A percentile compares a stretch with the other conserved stretches of the same genome.
These are phyloP conservation scores for Gordius sp. DNA, from an alignment of 2,888 invertebrate species.

Conservation along the genomic window DNA sequence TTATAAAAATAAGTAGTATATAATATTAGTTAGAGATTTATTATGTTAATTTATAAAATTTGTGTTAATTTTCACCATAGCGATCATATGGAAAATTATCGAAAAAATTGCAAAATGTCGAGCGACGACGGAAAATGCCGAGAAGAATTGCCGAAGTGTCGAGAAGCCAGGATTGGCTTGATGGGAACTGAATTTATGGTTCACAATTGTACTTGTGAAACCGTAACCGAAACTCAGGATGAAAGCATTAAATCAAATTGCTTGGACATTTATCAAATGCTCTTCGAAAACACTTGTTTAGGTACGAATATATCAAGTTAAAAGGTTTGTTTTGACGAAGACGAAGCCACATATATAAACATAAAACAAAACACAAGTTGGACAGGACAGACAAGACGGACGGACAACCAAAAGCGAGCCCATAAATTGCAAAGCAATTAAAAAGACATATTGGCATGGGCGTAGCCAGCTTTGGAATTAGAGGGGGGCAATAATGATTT, in stretches of 20 bases:
- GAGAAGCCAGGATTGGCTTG: not conserved
- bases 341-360: no score
- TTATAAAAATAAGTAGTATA: no score
- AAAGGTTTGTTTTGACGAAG: no score
- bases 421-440: no score
- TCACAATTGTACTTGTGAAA: conserved; percentile 4
- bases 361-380: no score
- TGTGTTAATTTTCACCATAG: not conserved
- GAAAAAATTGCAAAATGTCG: conserved; percentile 3
- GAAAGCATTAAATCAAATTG: not conserved
- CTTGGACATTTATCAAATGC: not conserved
- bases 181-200: conserved; percentile 14
- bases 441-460: no score
- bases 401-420: no score
- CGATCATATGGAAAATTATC: conserved; percentile 10
- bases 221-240: not conserved
- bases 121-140: conserved; percentile 1
- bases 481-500: no score
- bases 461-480: no score
- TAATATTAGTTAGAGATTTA: no score
- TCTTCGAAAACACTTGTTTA: conserved; percentile 14
- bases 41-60: not conserved
- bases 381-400: no score
- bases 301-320: no score
- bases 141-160: not conserved